Percentiles rank a stretch among this genome's conserved stretches.
These are phyloP conservation scores for Pseudomugil gertrudae DNA, from an alignment of 2,797 vertebrate genomes.

Conservation along the genomic window DNA sequence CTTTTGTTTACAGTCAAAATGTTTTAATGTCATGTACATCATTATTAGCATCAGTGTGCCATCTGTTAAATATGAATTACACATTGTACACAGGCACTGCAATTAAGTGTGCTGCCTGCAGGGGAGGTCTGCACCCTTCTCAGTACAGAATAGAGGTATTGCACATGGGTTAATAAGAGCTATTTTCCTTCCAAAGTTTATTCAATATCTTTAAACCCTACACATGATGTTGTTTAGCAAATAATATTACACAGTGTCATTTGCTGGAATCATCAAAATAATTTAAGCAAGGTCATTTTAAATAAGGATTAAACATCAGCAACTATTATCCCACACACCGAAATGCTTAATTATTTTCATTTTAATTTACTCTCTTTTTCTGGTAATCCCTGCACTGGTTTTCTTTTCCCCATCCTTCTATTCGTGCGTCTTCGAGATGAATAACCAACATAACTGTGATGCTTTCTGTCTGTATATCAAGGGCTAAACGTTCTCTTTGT, in stretches of 20 bases:
- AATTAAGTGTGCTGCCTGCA: slow-evolving; percentile 66
- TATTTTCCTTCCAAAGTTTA: slow-evolving; percentile 20
- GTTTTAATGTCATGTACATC: slow-evolving; percentile 30
- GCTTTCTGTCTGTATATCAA: slow-evolving; percentile 66
- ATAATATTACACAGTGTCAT: not conserved
- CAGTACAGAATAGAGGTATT: slow-evolving; percentile 31
- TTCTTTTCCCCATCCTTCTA: slow-evolving; percentile 17
- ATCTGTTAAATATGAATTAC: slow-evolving; percentile 47
- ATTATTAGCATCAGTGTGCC: slow-evolving; percentile 18
- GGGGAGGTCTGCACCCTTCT: slow-evolving; percentile 77
- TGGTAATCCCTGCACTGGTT: slow-evolving; percentile 34
- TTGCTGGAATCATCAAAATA: slow-evolving; percentile 19
- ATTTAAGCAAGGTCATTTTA: slow-evolving; percentile 10
- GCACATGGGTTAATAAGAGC: slow-evolving; percentile 30
- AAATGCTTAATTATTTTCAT: slow-evolving; percentile 31
- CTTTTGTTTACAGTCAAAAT: slow-evolving; percentile 39
- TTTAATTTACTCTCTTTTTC: slow-evolving; percentile 26
- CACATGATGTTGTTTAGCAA: not conserved
- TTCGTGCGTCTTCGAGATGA: slow-evolving; percentile 37
- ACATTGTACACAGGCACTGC: slow-evolving; percentile 27
- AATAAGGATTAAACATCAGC: slow-evolving; percentile 24
- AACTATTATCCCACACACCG: slow-evolving; percentile 12
- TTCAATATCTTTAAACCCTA: slow-evolving; percentile 10
- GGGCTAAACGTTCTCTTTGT: slow-evolving; percentile 76
- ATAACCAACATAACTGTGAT: slow-evolving; percentile 38